Evolutionary conservation across 2,797 vertebrate genomes (phyloP), one percentile per base, ranked within the genome.

Genomic region (Coilia nasus): DNA sequence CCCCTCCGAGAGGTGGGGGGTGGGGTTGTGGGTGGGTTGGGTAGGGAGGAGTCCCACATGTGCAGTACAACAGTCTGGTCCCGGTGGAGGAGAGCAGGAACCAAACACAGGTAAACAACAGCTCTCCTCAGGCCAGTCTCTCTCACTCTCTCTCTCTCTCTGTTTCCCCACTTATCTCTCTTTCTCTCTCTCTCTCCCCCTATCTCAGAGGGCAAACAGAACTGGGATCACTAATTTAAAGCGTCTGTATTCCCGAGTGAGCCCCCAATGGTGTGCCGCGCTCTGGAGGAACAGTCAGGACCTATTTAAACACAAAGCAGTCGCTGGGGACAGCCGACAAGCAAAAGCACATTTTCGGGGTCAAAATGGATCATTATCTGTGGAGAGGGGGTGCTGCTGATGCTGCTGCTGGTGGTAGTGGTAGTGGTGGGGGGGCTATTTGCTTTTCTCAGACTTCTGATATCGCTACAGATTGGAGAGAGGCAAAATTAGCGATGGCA

Each of bases 151-250:
- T 31, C 25, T 67, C 23, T 23, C 64, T 31, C n/a, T n/a, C 3
- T 23, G 1, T 28, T n/a, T n/a, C 57, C 4, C 19, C 7, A 17
- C 12, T 7, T 19, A 12, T 59, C 57, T 21, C 9, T 62, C 59
- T 10, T 10, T 23, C 60, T 11, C 12, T 71, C 64, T 67, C 23
- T 67, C 25, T 5, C 82, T 1, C 86, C 87, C 90, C 57, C 81
- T 85, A 41, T 87, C 84, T 90, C 88, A 78, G 84, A 90, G 90
- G 92, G n/a, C 89, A 88, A 85, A 93, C 86, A 90, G 88, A 87
- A 92, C 57, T 86, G 89, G 60, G 83, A 91, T 85, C 7, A 46
- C 83, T 60, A 89, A 88, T 87, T 87, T 82, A 91, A n/a, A 92
- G 89, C 54, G 91, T 92, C 91, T 21, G 60, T 23, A 84, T 84